These are phyloP conservation scores for Drosophila flavopinicola DNA, from an alignment of 2,888 invertebrate species.

Conservation along the genomic window DNA sequence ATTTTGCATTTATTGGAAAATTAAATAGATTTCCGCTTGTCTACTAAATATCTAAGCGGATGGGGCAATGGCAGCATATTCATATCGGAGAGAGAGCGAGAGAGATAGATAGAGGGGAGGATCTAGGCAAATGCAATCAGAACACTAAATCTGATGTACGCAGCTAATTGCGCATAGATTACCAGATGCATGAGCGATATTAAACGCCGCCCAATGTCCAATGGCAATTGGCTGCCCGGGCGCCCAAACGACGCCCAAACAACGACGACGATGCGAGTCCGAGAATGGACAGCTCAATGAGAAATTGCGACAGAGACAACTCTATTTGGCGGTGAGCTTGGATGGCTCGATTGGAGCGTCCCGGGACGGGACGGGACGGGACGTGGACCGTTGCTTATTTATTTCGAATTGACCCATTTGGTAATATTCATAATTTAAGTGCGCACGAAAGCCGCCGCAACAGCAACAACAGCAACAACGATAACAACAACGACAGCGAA, in stretches of 20 bases:
- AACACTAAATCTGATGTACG: conserved; percentile 80
- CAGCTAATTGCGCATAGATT: conserved; percentile 81
- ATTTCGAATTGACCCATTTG: conserved; percentile 84
- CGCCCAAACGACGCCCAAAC: too few species aligned
- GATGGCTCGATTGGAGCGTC: conserved; percentile 18
- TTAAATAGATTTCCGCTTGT: conserved; percentile 61
- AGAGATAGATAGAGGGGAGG: conserved; percentile 9
- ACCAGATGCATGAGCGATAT: conserved; percentile 80
- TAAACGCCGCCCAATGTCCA: conserved; percentile 70
- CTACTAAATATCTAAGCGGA: conserved; percentile 42
- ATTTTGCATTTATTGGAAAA: conserved; percentile 49
- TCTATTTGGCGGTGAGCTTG: conserved; percentile 67
- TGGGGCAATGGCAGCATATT: conserved; percentile 46
- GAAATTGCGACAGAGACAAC: conserved; percentile 81
- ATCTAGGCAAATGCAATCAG: conserved; percentile 76
- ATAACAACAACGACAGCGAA: conserved; percentile 37
- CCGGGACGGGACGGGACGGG: conserved; percentile 6
- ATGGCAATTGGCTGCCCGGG: too few species aligned
- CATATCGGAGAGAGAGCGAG: conserved; percentile 33
- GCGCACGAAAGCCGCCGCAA: conserved; percentile 66
- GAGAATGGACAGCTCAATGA: conserved; percentile 79
- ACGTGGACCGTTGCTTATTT: conserved; percentile 74
- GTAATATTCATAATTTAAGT: conserved; percentile 84
- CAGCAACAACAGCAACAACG: conserved; percentile 39
- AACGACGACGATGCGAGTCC: too few species aligned